Evolutionary conservation across 2,888 invertebrate genomes (phyloP), one percentile per base, ranked within the genome.

Genomic region (Pimpla rufipes): DNA sequence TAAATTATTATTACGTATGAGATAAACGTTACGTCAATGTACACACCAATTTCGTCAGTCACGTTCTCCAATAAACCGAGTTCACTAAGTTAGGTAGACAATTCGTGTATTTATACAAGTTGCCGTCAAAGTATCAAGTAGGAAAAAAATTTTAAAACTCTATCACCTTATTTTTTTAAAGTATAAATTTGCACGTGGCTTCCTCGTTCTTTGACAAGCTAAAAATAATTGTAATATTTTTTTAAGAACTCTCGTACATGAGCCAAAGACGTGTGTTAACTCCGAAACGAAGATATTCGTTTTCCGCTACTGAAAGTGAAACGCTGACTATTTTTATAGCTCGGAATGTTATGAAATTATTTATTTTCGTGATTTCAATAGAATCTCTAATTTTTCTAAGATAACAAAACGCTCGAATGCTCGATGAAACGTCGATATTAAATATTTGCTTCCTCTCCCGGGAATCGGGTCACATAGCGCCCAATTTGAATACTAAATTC

Each of bases 361-460:
- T 29, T 29, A 29, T 5, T 29, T 5, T 29, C 29, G 29, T 3
- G 5, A 29, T 29, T 29, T 29, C 5, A 29, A 29, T 5, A 29
- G 29, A 29, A 29, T n/a, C n/a, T 47, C 52, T 18, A 52, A 29
- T 8, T 29, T 35, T 1, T 57, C 59, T 59, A 59, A 35, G 35
- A 8, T 37, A 29, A 59, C 8, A 55, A 55, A n/a, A 52, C 35
- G 59, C 13, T 35, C 59, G 13, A 59, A 35, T 29, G 35, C 57
- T 35, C n/a, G 7, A 59, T 59, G 2, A 13, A 5, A 7, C 35
- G 59, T 59, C 59, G 59, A 59, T 35, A 18, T 35, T 67, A 74
- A 80, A 68, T 74, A 74, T 74, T 62, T 62, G 68, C 13, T 40
- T 52, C 40, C n/a, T 70, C 35, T 79, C 47, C 57, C 55, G 11